Base-by-base conservation (phyloP, 30 jellyfish, hydroid and myxozoan genomes). In the Nemopilema nomurai region DNA sequence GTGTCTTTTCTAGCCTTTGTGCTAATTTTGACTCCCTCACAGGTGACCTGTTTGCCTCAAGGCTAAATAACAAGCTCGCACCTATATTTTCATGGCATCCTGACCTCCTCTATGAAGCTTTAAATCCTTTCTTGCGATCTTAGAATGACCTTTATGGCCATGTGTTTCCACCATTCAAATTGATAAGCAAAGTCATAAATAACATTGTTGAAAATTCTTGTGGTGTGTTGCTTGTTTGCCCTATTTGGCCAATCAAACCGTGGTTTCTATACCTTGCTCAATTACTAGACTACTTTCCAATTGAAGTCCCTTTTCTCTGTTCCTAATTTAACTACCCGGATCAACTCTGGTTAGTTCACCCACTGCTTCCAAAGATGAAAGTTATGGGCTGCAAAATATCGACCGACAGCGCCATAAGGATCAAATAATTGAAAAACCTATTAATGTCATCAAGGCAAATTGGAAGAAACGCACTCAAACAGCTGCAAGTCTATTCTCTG, bases 131-230 rank as follows among this genome's bases (percentile, higher is more conserved):
- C 77, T 51, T 27, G 1, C 85, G 51, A 49, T 31, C 67, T 18
- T 82, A 87, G 92, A 69, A 68, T 19, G 18, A 49, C 18, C 30
- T 72, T 30, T 84, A 30, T 70, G 86, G 76, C 28, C 62, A 74
- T 74, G 93, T 87, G 19, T 84, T 84, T 50, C 88, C 93, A 20
- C 93, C 93, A 28, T 84, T 84, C 82, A 73, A 74, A 19, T 49
- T 51, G 51, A 62, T 84, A 9, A 67, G 87, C 77, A 51, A 64
- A 49, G 32, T 77, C 3, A 28, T 84, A 8, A 18, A 62, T 49
- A 84, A 84, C 27, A 29, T 84, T 8, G 0, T 1, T 18, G 51
- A 84, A 1, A 51, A 57, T 25, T 17, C 70, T 17, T 62, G 77
- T 22, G 26, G 29, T 9, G 50, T 84, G 32, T 24, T 84, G 6